Conservation (phyloP, 92 coral and sea anemone genomes). For the Epizoanthus stellaris region DNA sequence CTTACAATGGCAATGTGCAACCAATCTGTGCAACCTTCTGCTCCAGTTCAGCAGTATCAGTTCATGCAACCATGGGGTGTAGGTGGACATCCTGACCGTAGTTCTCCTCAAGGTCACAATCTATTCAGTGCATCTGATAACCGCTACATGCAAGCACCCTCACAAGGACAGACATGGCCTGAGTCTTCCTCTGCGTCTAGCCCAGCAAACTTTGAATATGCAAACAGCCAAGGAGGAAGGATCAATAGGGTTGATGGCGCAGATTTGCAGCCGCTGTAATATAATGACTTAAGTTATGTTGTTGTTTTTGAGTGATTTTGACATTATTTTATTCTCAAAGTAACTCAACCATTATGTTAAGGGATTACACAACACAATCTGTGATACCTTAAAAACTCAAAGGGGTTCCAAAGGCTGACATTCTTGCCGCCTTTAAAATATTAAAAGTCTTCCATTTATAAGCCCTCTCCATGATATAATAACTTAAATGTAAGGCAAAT, state of each 20-base stretch:
- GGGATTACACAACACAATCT: background rate
- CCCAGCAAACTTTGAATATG: constrained; percentile 17
- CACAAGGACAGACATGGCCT: constrained; percentile 30
- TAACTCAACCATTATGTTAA: background rate
- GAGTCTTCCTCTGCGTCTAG: constrained; percentile 21
- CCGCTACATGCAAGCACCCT: constrained; percentile 12
- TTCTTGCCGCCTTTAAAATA: background rate
- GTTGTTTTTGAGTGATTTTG: background rate
- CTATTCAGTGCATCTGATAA: background rate
- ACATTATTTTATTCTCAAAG: background rate
- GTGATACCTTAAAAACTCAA: background rate
- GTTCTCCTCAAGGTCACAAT: background rate
- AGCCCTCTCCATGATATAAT: no score
- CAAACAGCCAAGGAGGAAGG: constrained; percentile 3
- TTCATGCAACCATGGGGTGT: no score
- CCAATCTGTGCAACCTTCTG: no score
- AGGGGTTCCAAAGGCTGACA: background rate
- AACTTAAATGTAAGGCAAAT: no score
- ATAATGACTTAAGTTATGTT: background rate
- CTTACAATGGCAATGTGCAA: no score
- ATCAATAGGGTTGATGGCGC: constrained; percentile 3
- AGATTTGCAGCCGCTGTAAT: constrained; percentile 24
- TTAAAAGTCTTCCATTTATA: no score
- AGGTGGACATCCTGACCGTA: no score
- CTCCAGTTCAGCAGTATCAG: no score